phyloP scores from a whole-genome alignment of 2,888 invertebrate species.

The Keiferia lycopersicella region DNA sequence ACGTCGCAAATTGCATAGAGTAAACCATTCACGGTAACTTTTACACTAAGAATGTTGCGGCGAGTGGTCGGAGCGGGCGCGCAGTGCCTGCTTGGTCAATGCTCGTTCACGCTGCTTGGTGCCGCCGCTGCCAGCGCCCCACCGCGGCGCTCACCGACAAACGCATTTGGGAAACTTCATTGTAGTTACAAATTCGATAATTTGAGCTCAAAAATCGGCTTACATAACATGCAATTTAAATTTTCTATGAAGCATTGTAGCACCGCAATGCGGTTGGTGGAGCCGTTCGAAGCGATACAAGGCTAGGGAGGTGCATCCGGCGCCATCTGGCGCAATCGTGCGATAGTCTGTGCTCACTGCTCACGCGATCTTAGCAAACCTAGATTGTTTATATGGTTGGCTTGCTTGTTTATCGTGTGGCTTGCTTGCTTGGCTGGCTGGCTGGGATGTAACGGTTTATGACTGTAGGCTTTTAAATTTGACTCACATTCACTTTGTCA shows the following conservation, averaged over 20 bases:
- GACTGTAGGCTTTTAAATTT: too few relatives aligned
- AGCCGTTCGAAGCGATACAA: neutral
- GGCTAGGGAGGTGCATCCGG: conserved; percentile 15
- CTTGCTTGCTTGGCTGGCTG: neutral
- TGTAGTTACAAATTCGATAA: conserved; percentile 25
- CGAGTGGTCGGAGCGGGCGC: conserved; percentile 61
- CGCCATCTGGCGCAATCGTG: conserved; percentile 38
- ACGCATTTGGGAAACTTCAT: conserved; percentile 22
- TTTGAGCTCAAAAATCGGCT: conserved; percentile 5
- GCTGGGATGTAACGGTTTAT: neutral
- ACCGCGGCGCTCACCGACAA: conserved; percentile 43
- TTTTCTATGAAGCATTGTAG: conserved; percentile 20
- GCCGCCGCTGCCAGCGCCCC: conserved; percentile 57
- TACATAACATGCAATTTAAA: conserved; percentile 16
- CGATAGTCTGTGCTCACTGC: neutral
- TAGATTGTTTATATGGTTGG: conserved; percentile 1
- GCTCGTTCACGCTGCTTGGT: conserved; percentile 64
- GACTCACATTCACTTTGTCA: too few relatives aligned
- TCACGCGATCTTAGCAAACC: neutral
- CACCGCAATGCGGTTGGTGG: conserved; percentile 19
- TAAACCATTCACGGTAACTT: conserved; percentile 80
- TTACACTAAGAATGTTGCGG: conserved; percentile 81
- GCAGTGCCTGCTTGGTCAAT: conserved; percentile 74
- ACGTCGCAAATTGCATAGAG: conserved; percentile 79
- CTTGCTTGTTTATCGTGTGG: too few relatives aligned